Base-by-base conservation (phyloP, 92 coral and sea anemone species). In the Isaurus tuberculatus region DNA sequence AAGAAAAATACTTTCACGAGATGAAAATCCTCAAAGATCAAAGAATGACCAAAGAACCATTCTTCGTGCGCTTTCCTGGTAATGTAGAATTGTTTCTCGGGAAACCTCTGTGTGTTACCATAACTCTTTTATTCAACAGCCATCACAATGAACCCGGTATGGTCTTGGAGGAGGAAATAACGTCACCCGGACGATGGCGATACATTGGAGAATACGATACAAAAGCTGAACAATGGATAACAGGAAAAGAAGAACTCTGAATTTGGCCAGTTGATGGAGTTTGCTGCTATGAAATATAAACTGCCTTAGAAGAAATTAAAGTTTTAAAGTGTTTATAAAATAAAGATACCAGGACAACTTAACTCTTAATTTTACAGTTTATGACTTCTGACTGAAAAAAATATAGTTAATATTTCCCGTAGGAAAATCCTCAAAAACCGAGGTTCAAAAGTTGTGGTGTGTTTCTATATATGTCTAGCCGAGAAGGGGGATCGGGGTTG, bases 121-220 rank as follows among this genome's bases (percentile, higher is more conserved):
- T 86, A 37, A 77, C 79, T 73, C 81, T 92, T 5, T 86, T 79
- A 10, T 92, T 89, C 33, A 89, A 92, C 43, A 92, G 95, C 72
- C 95, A 92, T 53, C 87, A 87, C 64, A 88, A 85, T 11, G 95
- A 92, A 65, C 91, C 92, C 27, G 86, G 80, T 22, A 6, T 87
- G 80, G 84, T 88, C 4, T 67, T 92, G 72, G 83, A 79, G 17
- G 87, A 77, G 66, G 58, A 79, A 10, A 33, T 87, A 23, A 77
- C 31, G 23, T 31, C 72, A 33, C 82, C 86, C 19, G 95, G 95
- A 55, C 84, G 90, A 79, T 73, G 79, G 53, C 55, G 91, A 26
- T 92, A 83, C 57, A 33, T 73, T 36, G 37, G 84, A 27, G 90
- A 88, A 49, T 92, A 89, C 49, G 88, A 90, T 25, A 55, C 89